Base-by-base conservation (phyloP, 1,140 invertebrate species). In the Proctacanthus coquilletti region DNA sequence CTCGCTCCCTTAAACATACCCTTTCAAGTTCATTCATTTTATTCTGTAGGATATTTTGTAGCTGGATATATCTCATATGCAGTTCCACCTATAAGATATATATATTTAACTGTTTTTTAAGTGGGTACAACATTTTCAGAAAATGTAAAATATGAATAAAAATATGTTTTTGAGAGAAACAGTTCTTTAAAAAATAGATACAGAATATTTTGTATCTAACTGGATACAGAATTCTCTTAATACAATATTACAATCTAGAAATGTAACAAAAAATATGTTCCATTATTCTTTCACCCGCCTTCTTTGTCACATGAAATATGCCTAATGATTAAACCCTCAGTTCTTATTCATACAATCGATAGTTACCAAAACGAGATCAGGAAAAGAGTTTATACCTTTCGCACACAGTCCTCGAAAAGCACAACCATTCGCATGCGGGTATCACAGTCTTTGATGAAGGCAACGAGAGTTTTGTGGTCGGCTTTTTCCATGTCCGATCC, bases 351-450 rank as follows among this genome's bases (percentile, higher is more conserved):
- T 10, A n/a, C 9, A n/a, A 10, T 27, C n/a, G 9, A 10, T 27
- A 27, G n/a, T 36, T 10, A 36, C 5, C 13, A 36, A 34, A 38
- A 38, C 18, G 29, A 45, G 43, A 45, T n/a, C n/a, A 50, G 83
- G 8, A 27, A 27, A 27, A 9, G 23, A 27, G 13, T 11, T 31
- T 34, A 36, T 34, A 58, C 87, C 72, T 94, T 94, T 36, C 84
- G 71, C 0, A 93, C 87, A 50, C 91, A 92, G 55, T 95, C 85
- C 66, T 94, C 89, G 56, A 93, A 94, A 3, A 92, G 74, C 0
- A 94, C 88, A 2, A 94, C 88, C 76, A 94, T 88, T 38, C 89
- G 70, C 81, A 95, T 89, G 41, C 85, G 68, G 6, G 80, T 70
- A 52, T 87, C 84, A 65, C 88, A 91, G 45, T 77, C 75, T 57